A percentile compares a stretch with the other conserved stretches of the same genome.
These are phyloP conservation scores for Philopotamus ludificatus DNA, from an alignment of 1,140 invertebrate genomes.

Conservation along the genomic window DNA sequence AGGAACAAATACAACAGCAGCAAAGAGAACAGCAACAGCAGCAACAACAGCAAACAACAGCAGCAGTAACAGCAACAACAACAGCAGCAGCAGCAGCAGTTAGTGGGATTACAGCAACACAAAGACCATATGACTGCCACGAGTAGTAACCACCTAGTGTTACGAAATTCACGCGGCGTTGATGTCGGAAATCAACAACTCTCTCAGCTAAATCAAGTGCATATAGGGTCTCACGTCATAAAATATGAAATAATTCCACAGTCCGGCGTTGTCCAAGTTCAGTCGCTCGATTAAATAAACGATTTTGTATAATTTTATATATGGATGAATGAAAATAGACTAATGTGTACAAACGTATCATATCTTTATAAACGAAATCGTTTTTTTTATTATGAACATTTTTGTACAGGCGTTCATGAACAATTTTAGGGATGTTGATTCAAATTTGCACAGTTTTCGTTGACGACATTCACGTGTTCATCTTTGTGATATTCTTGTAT, in stretches of 20 bases:
- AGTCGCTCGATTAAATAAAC: slow-evolving; percentile 34
- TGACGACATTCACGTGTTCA: no score
- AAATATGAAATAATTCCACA: slow-evolving; percentile 40
- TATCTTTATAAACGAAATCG: no score
- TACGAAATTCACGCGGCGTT: slow-evolving; percentile 31
- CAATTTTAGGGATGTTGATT: no score
- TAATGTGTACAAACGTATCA: no score
- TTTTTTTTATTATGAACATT: no score
- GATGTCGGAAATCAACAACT: slow-evolving; percentile 22
- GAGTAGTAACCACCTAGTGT: slow-evolving; percentile 33
- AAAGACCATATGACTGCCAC: slow-evolving; percentile 34
- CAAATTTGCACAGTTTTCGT: no score
- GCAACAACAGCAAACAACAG: slow-evolving; percentile 18
- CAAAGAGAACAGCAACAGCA: slow-evolving; percentile 22
- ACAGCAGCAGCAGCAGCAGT: slow-evolving; percentile 24
- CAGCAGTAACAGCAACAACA: slow-evolving; percentile 18
- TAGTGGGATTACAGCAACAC: slow-evolving; percentile 28
- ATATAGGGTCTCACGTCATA: slow-evolving; percentile 38
- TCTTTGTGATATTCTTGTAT: no score
- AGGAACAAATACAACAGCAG: slow-evolving; percentile 23
- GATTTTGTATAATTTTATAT: slow-evolving; percentile 9
- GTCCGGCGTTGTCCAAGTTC: slow-evolving; percentile 37
- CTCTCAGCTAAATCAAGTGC: slow-evolving; percentile 35
- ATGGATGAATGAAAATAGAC: no score
- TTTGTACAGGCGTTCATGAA: no score